Evolutionary conservation across 2,888 invertebrate genomes (phyloP), one percentile per base, ranked within the genome.

Genomic region (Tryphoninae sp.): DNA sequence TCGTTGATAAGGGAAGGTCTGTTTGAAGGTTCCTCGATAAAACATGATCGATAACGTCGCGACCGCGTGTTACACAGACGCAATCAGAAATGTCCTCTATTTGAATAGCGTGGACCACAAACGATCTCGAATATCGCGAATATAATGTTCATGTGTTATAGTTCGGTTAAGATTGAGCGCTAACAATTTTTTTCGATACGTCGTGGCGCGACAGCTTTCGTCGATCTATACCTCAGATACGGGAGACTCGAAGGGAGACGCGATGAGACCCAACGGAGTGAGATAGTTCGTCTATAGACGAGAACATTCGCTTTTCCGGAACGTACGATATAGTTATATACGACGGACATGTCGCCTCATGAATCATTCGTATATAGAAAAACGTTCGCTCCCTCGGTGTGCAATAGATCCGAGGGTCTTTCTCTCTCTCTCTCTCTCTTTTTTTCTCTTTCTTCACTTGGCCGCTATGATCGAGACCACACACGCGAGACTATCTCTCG

Each of bases 331-430:
- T 6, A 62, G 53, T n/a, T 62, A 42, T 53, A 26, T 3, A 42
- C 23, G 19, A 23, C 33, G 33, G 72, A 61, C 72, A 19, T 76
- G 72, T 55, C 61, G 61, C 62, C 59, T 82, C 76, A 79, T 79
- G 76, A 79, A 79, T 73, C 79, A 82, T 82, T 76, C 68, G 68
- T 68, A 33, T 55, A 67, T 68, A 67, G 68, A 69, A 45, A 79
- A 73, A 19, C 72, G 64, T 73, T 78, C 65, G 53, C 71, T 76
- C 78, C 33, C 62, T 68, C 49, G 45, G 51, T 45, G 68, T 69
- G 79, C 69, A 58, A 79, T 76, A 53, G 82, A 76, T 73, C 67
- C 61, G 53, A 78, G 68, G 67, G 72, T 72, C 62, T 19, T 49
- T 72, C 33, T 49, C 26, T 9, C 42, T 64, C 3, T 61, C 49